Conservation (phyloP, 1,140 invertebrate species). For the Tachypleus tridentatus region DNA sequence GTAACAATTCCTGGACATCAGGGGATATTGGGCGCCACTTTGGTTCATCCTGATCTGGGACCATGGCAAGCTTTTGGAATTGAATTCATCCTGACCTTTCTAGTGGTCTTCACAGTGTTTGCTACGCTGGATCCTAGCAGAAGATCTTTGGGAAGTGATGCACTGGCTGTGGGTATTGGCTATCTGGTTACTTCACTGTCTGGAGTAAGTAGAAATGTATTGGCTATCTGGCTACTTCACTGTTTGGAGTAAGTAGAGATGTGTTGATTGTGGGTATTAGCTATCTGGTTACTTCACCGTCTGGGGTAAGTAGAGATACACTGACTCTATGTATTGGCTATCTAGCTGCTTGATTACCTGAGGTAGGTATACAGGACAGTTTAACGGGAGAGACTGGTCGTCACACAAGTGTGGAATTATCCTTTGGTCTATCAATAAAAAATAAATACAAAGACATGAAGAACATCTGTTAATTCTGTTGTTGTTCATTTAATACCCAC, state of each 20-base stretch:
- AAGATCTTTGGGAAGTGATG: slow-evolving; percentile 31
- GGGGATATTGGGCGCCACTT: slow-evolving; percentile 44
- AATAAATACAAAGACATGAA: no score
- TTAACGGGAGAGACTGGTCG: no score
- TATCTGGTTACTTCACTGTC: slow-evolving; percentile 78
- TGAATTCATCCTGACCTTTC: slow-evolving; percentile 65
- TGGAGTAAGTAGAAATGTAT: slow-evolving; percentile 51
- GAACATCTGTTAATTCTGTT: no score
- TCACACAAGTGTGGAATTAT: no score
- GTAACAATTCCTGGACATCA: slow-evolving; percentile 48
- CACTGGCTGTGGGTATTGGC: slow-evolving; percentile 54
- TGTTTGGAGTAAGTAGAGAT: slow-evolving; percentile 19
- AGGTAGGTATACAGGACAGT: no score
- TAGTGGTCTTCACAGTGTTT: slow-evolving; percentile 61
- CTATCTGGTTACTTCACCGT: slow-evolving; percentile 73
- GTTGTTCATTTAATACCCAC: no score
- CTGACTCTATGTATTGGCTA: no score
- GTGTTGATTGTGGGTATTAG: slow-evolving; percentile 54
- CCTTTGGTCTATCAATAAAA: no score
- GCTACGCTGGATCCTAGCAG: slow-evolving; percentile 35
- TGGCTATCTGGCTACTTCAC: no score
- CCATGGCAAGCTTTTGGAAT: slow-evolving; percentile 63
- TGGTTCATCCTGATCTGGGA: slow-evolving; percentile 39
- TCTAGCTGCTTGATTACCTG: no score
- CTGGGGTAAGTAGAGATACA: slow-evolving; percentile 54